Evolutionary conservation across 2,888 invertebrate genomes (phyloP).

Genomic region (Hydraecia micacea): DNA sequence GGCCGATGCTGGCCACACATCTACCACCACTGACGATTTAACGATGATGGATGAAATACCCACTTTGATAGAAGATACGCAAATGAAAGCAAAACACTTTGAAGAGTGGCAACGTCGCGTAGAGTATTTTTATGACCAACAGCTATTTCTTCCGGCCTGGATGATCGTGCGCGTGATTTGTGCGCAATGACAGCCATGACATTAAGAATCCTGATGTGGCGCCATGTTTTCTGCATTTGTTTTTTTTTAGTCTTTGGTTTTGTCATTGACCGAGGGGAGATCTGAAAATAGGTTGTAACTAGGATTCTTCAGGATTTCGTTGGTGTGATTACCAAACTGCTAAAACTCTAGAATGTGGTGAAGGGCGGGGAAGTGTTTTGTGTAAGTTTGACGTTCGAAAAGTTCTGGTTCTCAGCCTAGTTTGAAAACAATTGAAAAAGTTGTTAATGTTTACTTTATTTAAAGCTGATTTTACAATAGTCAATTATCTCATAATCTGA

Average conservation of each 20-base stretch:
- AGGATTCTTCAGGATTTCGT: background rate
- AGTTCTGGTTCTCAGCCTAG: background rate
- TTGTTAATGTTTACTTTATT: background rate
- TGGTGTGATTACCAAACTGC: background rate
- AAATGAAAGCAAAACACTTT: conserved; percentile 34
- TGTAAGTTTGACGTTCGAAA: background rate
- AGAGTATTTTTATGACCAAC: conserved; percentile 46
- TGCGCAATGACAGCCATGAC: conserved; percentile 40
- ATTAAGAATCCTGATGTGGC: conserved; percentile 32
- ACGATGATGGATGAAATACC: conserved; percentile 44
- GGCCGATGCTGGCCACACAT: background rate
- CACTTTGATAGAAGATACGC: conserved; percentile 37
- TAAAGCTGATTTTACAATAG: background rate
- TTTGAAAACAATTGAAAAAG: background rate
- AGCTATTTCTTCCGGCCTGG: conserved; percentile 52
- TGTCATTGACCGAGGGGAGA: conserved; percentile 13
- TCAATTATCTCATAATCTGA: too few species aligned
- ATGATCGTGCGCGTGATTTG: conserved; percentile 48
- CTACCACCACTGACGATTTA: background rate
- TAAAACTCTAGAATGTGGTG: background rate
- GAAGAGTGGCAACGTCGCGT: conserved; percentile 26
- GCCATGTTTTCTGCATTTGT: conserved; percentile 26
- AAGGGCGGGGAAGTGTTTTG: background rate
- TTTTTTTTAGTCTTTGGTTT: conserved; percentile 12
- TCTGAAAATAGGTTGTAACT: background rate